Conservation (phyloP, 2,888 invertebrate genomes). For the Amorpha juglandis region DNA sequence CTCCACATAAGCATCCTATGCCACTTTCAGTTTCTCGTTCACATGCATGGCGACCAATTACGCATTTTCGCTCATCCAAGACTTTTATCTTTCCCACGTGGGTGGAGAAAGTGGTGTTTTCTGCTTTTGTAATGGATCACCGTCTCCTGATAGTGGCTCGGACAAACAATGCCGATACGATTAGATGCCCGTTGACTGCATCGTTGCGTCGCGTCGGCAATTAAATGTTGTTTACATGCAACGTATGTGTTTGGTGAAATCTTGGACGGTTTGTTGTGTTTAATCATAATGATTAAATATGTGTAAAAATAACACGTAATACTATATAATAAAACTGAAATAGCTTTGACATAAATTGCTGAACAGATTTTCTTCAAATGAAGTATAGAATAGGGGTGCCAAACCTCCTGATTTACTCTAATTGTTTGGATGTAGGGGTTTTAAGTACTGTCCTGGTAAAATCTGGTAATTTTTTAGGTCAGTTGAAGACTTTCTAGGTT, state of each 20-base stretch:
- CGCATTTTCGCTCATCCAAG: conserved; percentile 24
- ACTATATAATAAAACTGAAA: too few species aligned
- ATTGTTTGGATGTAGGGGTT: too few species aligned
- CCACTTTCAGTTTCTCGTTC: conserved; percentile 40
- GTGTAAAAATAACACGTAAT: too few species aligned
- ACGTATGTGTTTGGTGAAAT: conserved; percentile 29
- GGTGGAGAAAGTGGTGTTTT: conserved; percentile 48
- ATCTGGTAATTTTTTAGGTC: too few species aligned
- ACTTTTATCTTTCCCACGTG: conserved; percentile 43
- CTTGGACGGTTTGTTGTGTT: neutral
- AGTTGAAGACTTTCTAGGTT: too few species aligned
- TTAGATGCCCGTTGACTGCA: conserved; percentile 41
- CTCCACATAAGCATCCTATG: neutral
- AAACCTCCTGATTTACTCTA: too few species aligned
- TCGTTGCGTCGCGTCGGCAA: conserved; percentile 38
- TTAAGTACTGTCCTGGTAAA: too few species aligned
- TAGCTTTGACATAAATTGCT: too few species aligned
- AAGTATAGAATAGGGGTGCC: too few species aligned
- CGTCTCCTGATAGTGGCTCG: conserved; percentile 12
- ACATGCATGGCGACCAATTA: conserved; percentile 35
- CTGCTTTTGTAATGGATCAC: conserved; percentile 24
- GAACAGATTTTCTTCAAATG: too few species aligned
- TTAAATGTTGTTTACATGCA: conserved; percentile 33
- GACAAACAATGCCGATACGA: conserved; percentile 45
- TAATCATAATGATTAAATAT: neutral